Conservation (phyloP, 2,888 invertebrate species). For the Epirrhoe tristata region DNA sequence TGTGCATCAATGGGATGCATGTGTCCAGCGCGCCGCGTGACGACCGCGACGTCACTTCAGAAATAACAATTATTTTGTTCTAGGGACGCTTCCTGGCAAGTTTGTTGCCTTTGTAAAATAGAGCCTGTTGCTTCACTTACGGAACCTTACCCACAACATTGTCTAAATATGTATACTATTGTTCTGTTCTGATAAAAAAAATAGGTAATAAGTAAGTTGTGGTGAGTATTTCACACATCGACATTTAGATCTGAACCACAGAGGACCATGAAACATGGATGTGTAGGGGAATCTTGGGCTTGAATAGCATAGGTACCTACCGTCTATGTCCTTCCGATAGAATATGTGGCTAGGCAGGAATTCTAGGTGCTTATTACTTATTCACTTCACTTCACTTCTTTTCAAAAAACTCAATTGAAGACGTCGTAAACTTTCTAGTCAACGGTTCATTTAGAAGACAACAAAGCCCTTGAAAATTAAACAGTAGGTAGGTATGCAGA, state of each 20-base stretch:
- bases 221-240: too few species aligned
- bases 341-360: background rate
- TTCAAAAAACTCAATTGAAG: background rate
- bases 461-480: slow-evolving; percentile 22
- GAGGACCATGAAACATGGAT: too few species aligned
- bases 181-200: too few species aligned
- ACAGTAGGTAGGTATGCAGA: slow-evolving; percentile 19
- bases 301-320: background rate
- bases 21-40: slow-evolving; percentile 35
- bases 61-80: slow-evolving; percentile 27
- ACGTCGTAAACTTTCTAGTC: background rate
- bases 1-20: slow-evolving; percentile 47
- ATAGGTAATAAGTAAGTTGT: too few species aligned
- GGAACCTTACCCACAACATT: too few species aligned
- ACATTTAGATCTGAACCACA: too few species aligned
- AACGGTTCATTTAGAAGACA: background rate
- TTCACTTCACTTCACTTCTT: too few species aligned
- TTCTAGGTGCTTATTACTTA: background rate
- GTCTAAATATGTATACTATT: too few species aligned
- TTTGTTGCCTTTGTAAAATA: slow-evolving; percentile 6
- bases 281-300: too few species aligned
- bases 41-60: slow-evolving; percentile 21
- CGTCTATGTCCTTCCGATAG: too few species aligned
- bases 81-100: slow-evolving; percentile 28
- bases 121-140: slow-evolving; percentile 1